Percentiles rank a stretch among this genome's conserved stretches.
Conservation (phyloP, 2,797 vertebrate species). For the Argya squamiceps region DNA sequence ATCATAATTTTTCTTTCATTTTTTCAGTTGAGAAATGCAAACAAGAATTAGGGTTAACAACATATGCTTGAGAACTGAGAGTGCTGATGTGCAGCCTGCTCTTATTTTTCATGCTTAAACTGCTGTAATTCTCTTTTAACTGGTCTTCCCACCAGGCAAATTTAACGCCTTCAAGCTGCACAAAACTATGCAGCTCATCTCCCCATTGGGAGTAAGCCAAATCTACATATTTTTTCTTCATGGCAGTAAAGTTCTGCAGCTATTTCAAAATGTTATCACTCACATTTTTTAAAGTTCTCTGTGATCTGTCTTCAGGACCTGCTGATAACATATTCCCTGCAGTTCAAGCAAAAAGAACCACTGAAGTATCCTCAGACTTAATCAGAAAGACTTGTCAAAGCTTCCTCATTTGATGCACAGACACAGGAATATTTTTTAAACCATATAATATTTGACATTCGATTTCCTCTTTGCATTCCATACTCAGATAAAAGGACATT, state of each 20-base stretch:
- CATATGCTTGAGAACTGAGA: constrained; percentile 35
- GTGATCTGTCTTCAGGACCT: constrained; percentile 24
- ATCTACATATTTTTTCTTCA: constrained; percentile 75
- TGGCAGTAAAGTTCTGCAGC: constrained; percentile 51
- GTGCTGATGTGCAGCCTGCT: constrained; percentile 39
- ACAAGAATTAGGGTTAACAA: constrained; percentile 45
- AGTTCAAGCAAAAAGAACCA: constrained; percentile 7
- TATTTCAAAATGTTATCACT: constrained; percentile 72
- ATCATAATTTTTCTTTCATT: neutral
- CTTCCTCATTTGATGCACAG: constrained; percentile 9
- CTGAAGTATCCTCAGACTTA: constrained; percentile 32
- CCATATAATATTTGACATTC: constrained; percentile 17
- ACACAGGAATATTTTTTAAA: constrained; percentile 34
- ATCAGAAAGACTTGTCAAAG: constrained; percentile 37
- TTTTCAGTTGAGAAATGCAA: constrained; percentile 18
- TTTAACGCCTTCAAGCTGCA: constrained; percentile 69
- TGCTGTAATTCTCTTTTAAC: constrained; percentile 77
- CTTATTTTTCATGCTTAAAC: constrained; percentile 64
- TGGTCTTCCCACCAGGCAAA: constrained; percentile 75
- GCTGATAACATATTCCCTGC: neutral
- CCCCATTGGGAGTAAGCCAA: constrained; percentile 65
- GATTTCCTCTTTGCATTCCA: constrained; percentile 29
- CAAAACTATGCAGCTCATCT: constrained; percentile 68
- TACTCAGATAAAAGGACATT: constrained; percentile 43
- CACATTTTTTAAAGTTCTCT: constrained; percentile 53